A percentile compares a stretch with the other conserved stretches of the same genome.
Evolutionary conservation across 2,113 vertebrate genomes (phyloP).

Genomic region (Zeus faber): DNA sequence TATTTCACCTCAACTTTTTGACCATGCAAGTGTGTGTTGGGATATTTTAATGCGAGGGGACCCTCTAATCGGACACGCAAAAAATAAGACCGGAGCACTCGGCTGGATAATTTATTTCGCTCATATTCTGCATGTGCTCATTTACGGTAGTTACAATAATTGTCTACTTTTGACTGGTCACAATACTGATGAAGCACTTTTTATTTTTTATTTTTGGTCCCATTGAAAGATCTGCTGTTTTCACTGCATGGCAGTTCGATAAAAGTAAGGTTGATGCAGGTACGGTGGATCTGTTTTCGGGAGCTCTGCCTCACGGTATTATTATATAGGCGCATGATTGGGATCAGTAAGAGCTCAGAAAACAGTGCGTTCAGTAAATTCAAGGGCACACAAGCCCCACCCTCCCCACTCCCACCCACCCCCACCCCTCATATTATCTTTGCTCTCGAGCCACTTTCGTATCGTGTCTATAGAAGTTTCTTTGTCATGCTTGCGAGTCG

Average conservation of each 20-base stretch:
- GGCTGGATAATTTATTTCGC: neutral
- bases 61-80: neutral
- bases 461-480: constrained; percentile 65
- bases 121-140: constrained; percentile 8
- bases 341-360: constrained; percentile 42
- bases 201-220: too few species aligned
- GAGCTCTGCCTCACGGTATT: constrained; percentile 23
- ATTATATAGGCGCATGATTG: constrained; percentile 46
- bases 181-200: too few species aligned
- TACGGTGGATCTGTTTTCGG: too few species aligned
- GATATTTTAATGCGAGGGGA: neutral
- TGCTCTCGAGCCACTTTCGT: constrained; percentile 57
- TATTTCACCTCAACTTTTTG: neutral
- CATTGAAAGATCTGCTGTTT: too few species aligned
- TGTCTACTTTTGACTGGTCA: too few species aligned
- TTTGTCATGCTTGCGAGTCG: constrained; percentile 72
- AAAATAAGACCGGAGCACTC: neutral
- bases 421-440: constrained; percentile 62
- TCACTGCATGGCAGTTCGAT: too few species aligned
- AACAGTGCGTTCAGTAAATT: constrained; percentile 47
- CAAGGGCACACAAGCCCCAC: constrained; percentile 48
- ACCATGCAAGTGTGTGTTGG: neutral
- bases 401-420: too few species aligned
- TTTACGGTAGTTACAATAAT: constrained; percentile 37
- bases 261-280: too few species aligned